Conservation (phyloP, 2,797 vertebrate species). For the Rachycentron canadum region DNA sequence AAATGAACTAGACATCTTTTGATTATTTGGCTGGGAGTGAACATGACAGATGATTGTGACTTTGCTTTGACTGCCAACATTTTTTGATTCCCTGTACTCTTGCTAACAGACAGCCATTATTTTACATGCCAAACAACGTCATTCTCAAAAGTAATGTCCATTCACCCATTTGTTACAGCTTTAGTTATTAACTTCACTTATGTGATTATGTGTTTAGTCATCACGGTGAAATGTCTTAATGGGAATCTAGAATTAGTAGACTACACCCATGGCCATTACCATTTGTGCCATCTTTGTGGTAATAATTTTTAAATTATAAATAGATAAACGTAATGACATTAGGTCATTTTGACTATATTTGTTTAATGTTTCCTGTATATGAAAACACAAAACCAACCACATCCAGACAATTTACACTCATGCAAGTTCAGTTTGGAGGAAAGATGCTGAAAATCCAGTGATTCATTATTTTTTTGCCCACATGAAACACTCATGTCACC, state of each 20-base stretch:
- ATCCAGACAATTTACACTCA: background rate
- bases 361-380: background rate
- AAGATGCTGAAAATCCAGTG: background rate
- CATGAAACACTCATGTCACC: background rate
- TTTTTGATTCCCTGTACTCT: background rate
- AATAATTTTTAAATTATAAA: background rate
- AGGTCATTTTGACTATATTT: background rate
- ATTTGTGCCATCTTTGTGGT: background rate
- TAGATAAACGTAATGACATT: background rate
- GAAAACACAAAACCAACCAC: background rate
- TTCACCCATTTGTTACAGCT: constrained; percentile 20
- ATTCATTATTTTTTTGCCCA: background rate
- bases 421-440: background rate
- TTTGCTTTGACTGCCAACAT: constrained; percentile 17
- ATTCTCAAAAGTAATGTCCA: background rate
- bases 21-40: constrained; percentile 32
- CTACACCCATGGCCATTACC: background rate
- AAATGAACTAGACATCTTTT: constrained; percentile 27
- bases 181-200: background rate
- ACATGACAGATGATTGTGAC: constrained; percentile 36
- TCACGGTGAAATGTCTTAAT: background rate
- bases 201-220: background rate
- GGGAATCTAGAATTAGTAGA: background rate
- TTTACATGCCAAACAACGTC: constrained; percentile 7
- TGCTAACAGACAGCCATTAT: constrained; percentile 18